Conservation (phyloP, 2,113 vertebrate genomes). For the Pao palembangensis region DNA sequence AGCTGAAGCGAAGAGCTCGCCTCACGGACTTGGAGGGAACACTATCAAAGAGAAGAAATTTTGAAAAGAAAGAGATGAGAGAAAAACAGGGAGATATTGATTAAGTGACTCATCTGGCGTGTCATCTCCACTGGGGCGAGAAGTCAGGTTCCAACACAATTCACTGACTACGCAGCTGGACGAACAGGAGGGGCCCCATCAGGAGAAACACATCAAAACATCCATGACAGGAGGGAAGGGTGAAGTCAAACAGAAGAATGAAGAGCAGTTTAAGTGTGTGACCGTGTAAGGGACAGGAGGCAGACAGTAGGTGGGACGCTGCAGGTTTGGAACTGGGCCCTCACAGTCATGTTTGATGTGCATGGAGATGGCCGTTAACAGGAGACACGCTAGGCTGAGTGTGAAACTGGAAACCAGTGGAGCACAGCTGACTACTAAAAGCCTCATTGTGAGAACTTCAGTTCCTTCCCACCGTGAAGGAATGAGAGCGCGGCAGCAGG, state of each 20-base stretch:
- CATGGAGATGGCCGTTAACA: slow-evolving; percentile 54
- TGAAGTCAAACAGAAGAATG: slow-evolving; percentile 35
- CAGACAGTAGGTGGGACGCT: slow-evolving; percentile 9
- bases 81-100: slow-evolving; percentile 30
- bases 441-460: slow-evolving; percentile 62
- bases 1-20: slow-evolving; percentile 67
- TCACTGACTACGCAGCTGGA: slow-evolving; percentile 30
- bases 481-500: slow-evolving; percentile 38
- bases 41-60: slow-evolving; percentile 61
- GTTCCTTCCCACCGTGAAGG: slow-evolving; percentile 54
- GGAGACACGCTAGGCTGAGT: slow-evolving; percentile 72
- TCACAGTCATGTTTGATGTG: slow-evolving; percentile 21
- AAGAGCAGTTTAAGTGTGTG: slow-evolving; percentile 12
- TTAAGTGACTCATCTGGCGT: slow-evolving; percentile 53
- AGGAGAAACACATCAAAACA: slow-evolving; percentile 27
- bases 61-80: not conserved
- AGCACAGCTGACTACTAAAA: slow-evolving; percentile 71
- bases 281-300: slow-evolving; percentile 4
- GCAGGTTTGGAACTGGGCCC: slow-evolving; percentile 5
- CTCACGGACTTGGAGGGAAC: slow-evolving; percentile 69
- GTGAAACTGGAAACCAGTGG: slow-evolving; percentile 74
- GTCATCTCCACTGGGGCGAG: slow-evolving; percentile 35
- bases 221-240: slow-evolving; percentile 3
- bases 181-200: not conserved
- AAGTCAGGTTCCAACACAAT: slow-evolving; percentile 36